Percentiles rank a stretch among this genome's conserved stretches.
phyloP scores from a whole-genome alignment of 1,140 invertebrate species.

The Eriocheir sinensis region DNA sequence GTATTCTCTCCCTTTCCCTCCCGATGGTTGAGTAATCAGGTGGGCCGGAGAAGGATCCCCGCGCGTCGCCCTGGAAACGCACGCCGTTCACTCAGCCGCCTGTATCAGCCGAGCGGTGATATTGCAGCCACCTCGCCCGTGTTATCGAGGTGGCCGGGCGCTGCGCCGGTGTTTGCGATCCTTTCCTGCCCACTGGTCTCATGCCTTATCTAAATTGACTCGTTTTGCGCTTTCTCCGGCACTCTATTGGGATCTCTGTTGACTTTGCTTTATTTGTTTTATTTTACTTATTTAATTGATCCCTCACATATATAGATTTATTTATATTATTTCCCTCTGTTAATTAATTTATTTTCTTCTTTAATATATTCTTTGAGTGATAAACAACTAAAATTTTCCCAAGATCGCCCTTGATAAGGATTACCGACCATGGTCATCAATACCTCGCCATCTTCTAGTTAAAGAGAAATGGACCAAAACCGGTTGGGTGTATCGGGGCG shows the following conservation, averaged over 20 bases:
- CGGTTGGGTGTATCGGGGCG: too few relatives aligned
- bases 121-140: background rate
- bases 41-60: background rate
- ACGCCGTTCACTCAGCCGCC: background rate
- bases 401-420: too few relatives aligned
- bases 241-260: too few relatives aligned
- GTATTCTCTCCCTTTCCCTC: background rate
- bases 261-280: background rate
- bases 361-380: too few relatives aligned
- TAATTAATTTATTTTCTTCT: too few relatives aligned
- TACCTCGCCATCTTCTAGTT: too few relatives aligned
- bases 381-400: too few relatives aligned
- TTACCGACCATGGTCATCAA: too few relatives aligned
- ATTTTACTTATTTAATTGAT: background rate
- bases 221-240: background rate
- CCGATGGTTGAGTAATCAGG: constrained; percentile 12
- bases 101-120: background rate
- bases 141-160: background rate
- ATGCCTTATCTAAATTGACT: background rate
- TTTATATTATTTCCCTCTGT: too few relatives aligned
- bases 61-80: background rate
- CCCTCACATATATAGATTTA: too few relatives aligned
- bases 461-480: too few relatives aligned
- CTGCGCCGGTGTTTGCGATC: background rate
- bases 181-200: background rate